Conservation (phyloP, 92 coral and sea anemone species). For the Actinostola sp. region DNA sequence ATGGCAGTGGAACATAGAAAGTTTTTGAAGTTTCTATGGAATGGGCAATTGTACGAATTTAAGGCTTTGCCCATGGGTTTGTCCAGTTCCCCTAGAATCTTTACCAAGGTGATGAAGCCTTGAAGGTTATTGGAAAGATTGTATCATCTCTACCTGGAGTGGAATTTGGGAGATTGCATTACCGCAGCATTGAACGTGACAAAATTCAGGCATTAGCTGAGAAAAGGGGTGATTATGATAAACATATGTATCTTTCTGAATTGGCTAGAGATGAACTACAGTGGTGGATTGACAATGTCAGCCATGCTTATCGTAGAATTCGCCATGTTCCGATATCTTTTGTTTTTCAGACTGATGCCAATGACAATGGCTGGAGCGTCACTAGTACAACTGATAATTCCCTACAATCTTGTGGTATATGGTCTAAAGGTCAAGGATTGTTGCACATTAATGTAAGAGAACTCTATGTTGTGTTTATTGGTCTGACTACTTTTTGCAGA, state of each 20-base stretch:
- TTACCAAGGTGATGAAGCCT: no score
- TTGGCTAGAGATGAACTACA: constrained; percentile 19
- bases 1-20: no score
- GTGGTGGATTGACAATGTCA: constrained; percentile 30
- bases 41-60: no score
- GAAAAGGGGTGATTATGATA: constrained; percentile 28
- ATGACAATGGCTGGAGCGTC: constrained; percentile 59
- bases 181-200: constrained; percentile 30
- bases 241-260: constrained; percentile 5
- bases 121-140: constrained; percentile 37
- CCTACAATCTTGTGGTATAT: constrained; percentile 36
- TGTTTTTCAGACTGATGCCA: constrained; percentile 53
- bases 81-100: no score
- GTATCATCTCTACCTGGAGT: constrained; percentile 49
- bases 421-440: constrained; percentile 28
- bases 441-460: constrained; percentile 50
- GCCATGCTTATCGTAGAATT: background rate
- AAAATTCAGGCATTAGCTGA: constrained; percentile 26
- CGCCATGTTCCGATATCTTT: background rate
- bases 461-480: constrained; percentile 40
- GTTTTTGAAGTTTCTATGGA: no score
- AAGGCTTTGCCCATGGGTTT: no score
- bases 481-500: constrained; percentile 25
- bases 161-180: constrained; percentile 34
- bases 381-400: constrained; percentile 27